A percentile compares a stretch with the other conserved stretches of the same genome.
These are phyloP conservation scores for Coenobita brevimanus DNA, from an alignment of 1,140 invertebrate genomes.

Conservation along the genomic window DNA sequence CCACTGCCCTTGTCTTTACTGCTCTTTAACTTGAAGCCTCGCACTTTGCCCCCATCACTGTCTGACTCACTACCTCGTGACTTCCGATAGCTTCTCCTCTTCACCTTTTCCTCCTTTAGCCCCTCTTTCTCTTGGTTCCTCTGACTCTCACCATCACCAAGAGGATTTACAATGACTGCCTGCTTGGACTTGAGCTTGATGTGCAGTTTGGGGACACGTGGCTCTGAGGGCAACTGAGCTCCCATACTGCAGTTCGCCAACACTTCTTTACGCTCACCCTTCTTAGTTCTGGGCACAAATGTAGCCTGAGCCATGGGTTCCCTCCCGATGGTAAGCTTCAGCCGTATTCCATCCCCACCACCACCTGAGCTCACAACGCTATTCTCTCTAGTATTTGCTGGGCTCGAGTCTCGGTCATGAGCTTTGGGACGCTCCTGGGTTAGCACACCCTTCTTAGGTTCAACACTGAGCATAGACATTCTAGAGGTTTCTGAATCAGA, in stretches of 20 bases:
- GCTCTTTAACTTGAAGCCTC: constrained; percentile 65
- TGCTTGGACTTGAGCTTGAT: constrained; percentile 80
- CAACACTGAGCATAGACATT: constrained; percentile 76
- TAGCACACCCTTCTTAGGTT: constrained; percentile 48
- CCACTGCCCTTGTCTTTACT: constrained; percentile 69
- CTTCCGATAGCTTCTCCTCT: constrained; percentile 62
- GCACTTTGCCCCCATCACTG: constrained; percentile 72
- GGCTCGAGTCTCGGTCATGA: constrained; percentile 64
- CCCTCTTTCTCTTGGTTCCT: constrained; percentile 53
- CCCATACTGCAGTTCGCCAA: constrained; percentile 32
- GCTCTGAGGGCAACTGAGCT: constrained; percentile 78
- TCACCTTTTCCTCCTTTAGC: constrained; percentile 57
- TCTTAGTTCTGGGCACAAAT: constrained; percentile 66
- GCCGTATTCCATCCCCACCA: constrained; percentile 85
- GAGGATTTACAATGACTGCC: constrained; percentile 67
- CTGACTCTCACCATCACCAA: constrained; percentile 56
- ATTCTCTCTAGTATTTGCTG: constrained; percentile 56
- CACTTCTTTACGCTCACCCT: constrained; percentile 61
- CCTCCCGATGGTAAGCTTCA: constrained; percentile 81
- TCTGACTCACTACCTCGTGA: constrained; percentile 63
- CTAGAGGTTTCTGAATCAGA: constrained; percentile 80
- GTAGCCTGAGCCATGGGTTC: constrained; percentile 62
- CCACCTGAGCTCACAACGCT: constrained; percentile 72
- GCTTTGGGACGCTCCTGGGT: constrained; percentile 61
- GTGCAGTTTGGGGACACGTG: constrained; percentile 89